phyloP scores from a whole-genome alignment of 2,113 vertebrate genomes.

The Platichthys flesus region DNA sequence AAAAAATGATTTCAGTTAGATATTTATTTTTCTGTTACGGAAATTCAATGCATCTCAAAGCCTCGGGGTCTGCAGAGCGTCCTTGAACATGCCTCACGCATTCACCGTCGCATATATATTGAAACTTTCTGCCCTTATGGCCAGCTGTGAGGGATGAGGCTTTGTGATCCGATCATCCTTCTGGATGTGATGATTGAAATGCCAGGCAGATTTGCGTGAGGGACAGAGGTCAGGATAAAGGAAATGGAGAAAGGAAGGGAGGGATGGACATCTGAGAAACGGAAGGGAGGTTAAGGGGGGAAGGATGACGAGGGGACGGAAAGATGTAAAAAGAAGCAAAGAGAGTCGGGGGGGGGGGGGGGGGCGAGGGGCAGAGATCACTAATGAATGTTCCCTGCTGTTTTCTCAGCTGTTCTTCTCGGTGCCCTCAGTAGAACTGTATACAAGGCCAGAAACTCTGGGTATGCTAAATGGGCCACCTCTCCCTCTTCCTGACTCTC shows the following conservation, averaged over 20 bases:
- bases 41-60: background rate
- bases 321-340: slow-evolving; percentile 52
- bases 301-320: slow-evolving; percentile 17
- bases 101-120: background rate
- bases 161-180: slow-evolving; percentile 34
- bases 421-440: slow-evolving; percentile 29
- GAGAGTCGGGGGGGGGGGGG: background rate
- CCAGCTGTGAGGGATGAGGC: slow-evolving; percentile 40
- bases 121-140: background rate
- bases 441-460: slow-evolving; percentile 32
- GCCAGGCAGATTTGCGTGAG: slow-evolving; percentile 55
- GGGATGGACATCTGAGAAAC: slow-evolving; percentile 16
- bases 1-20: background rate
- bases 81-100: slow-evolving; percentile 4
- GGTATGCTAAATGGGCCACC: slow-evolving; percentile 34
- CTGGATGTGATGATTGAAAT: slow-evolving; percentile 65
- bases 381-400: slow-evolving; percentile 64
- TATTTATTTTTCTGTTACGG: background rate
- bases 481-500: slow-evolving; percentile 10
- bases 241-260: slow-evolving; percentile 51
- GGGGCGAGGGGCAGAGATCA: slow-evolving; percentile 42
- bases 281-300: background rate
- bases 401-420: slow-evolving; percentile 68
- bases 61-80: background rate
- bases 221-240: slow-evolving; percentile 52